Percentiles rank a stretch among this genome's conserved stretches.
These are phyloP conservation scores for Thera obeliscata DNA, from an alignment of 2,888 invertebrate species.

Conservation along the genomic window DNA sequence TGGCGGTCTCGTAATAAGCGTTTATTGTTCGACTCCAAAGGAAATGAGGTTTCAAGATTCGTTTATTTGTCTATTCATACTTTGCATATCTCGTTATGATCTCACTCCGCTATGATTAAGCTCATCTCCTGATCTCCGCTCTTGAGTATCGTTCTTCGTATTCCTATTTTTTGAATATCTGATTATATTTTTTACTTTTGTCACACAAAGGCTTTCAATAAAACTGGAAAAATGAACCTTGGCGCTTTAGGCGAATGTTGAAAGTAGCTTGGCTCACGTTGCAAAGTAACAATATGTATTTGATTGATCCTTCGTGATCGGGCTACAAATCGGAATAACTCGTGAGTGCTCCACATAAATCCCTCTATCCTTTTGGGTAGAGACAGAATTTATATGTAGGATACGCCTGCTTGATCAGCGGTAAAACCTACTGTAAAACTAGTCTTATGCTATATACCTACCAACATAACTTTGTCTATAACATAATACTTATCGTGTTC, in stretches of 20 bases:
- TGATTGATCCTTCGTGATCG: constrained; percentile 45
- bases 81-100: constrained; percentile 47
- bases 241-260: constrained; percentile 24
- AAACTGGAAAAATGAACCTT: constrained; percentile 21
- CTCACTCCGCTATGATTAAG: constrained; percentile 34
- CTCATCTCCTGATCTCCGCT: constrained; percentile 33
- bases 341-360: constrained; percentile 39
- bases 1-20: constrained; percentile 71
- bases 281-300: constrained; percentile 44
- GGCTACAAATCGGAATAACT: constrained; percentile 41
- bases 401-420: constrained; percentile 7
- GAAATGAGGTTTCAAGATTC: constrained; percentile 49
- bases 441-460: neutral
- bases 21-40: constrained; percentile 61
- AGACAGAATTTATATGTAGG: constrained; percentile 30
- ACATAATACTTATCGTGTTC: no score
- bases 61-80: constrained; percentile 55
- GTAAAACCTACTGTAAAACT: neutral
- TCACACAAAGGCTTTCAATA: constrained; percentile 22
- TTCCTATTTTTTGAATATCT: constrained; percentile 28
- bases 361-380: constrained; percentile 31
- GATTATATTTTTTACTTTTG: constrained; percentile 17
- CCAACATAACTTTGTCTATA: no score
- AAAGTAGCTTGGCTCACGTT: constrained; percentile 25
- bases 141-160: constrained; percentile 22